A percentile compares a stretch with the other conserved stretches of the same genome.
Conservation (phyloP, 2,888 invertebrate species). For the Zeuzera pyrina region DNA sequence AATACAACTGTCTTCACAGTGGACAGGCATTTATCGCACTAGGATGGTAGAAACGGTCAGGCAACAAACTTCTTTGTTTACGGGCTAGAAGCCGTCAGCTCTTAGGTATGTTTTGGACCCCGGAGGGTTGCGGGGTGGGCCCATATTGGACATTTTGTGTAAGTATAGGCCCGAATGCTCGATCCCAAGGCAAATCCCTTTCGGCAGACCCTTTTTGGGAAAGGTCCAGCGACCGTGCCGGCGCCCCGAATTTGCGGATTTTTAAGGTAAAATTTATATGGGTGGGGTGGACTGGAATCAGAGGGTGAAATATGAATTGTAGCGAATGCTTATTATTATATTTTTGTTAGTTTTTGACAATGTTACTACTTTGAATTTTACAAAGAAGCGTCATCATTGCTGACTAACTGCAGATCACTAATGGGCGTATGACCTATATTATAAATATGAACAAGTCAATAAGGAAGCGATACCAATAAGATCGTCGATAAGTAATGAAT, state of each 20-base stretch:
- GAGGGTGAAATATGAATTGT: constrained; percentile 19
- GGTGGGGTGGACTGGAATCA: constrained; percentile 25
- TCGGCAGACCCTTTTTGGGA: constrained; percentile 63
- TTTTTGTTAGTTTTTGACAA: too few relatives aligned
- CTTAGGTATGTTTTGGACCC: constrained; percentile 54
- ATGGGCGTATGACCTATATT: too few relatives aligned
- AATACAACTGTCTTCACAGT: too few relatives aligned
- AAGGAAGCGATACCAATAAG: too few relatives aligned
- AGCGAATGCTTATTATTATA: too few relatives aligned
- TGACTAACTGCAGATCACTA: too few relatives aligned
- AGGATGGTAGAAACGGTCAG: constrained; percentile 39
- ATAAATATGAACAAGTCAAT: too few relatives aligned
- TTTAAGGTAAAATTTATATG: constrained; percentile 72
- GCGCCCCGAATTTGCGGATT: constrained; percentile 69
- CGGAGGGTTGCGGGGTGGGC: constrained; percentile 40
- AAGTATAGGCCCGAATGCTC: constrained; percentile 62
- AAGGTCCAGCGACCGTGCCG: constrained; percentile 61
- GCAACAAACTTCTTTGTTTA: constrained; percentile 68
- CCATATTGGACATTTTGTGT: constrained; percentile 72
- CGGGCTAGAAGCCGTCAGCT: constrained; percentile 30
- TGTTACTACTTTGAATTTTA: too few relatives aligned
- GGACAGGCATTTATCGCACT: constrained; percentile 17
- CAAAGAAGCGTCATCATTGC: too few relatives aligned
- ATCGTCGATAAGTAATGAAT: too few relatives aligned
- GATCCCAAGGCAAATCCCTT: constrained; percentile 70